Evolutionary conservation across 2,888 invertebrate species (phyloP).

Genomic region (Epinotia ramella): DNA sequence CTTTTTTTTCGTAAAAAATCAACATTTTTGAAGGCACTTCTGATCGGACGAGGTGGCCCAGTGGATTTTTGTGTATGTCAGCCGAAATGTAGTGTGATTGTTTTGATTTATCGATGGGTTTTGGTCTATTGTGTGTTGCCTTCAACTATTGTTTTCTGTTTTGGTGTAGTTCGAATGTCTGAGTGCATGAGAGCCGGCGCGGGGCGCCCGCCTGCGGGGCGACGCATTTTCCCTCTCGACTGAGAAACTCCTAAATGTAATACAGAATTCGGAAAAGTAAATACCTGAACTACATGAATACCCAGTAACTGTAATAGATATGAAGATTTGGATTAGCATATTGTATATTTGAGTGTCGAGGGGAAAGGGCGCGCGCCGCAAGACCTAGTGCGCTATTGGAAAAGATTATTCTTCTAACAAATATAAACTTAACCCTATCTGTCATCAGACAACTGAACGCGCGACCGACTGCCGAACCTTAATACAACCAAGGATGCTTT

Average conservation of each 20-base stretch:
- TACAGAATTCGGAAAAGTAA: conserved; percentile 45
- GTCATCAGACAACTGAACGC: conserved; percentile 74
- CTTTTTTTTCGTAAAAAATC: conserved; percentile 92
- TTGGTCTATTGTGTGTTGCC: conserved; percentile 86
- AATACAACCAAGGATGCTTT: conserved; percentile 77
- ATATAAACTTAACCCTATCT: conserved; percentile 84
- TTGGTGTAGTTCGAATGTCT: conserved; percentile 88
- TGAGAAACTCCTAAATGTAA: conserved; percentile 48
- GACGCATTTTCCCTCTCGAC: conserved; percentile 55
- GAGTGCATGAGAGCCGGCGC: conserved; percentile 88
- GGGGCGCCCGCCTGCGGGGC: conserved; percentile 70
- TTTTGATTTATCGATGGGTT: conserved; percentile 57
- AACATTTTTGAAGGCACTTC: conserved; percentile 96
- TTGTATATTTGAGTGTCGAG: conserved; percentile 38
- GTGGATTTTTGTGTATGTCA: conserved; percentile 87
- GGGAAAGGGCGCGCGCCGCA: conserved; percentile 63
- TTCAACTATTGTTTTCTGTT: conserved; percentile 93
- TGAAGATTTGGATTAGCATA: conserved; percentile 43
- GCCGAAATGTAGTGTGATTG: conserved; percentile 60
- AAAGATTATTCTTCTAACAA: conserved; percentile 80
- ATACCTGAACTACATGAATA: conserved; percentile 44
- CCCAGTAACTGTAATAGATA: conserved; percentile 42
- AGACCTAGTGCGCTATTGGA: conserved; percentile 69
- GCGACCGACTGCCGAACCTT: conserved; percentile 77
- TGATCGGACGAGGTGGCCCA: conserved; percentile 97